phyloP scores from a whole-genome alignment of 2,888 invertebrate genomes.

The Ectemnius cavifrons region DNA sequence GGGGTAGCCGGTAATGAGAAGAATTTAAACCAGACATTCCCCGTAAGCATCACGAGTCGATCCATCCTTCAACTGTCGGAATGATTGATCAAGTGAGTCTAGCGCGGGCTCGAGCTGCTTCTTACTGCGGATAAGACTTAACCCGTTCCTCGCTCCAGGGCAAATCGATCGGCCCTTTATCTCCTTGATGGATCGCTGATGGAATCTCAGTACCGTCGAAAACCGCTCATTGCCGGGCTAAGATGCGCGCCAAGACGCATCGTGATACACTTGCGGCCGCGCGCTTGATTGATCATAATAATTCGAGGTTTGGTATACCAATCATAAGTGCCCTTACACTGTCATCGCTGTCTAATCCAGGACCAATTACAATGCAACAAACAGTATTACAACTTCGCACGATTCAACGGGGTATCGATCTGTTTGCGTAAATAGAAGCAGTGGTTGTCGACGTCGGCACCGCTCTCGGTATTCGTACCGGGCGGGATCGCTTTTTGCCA shows the following conservation, averaged over 20 bases:
- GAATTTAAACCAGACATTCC: slow-evolving; percentile 58
- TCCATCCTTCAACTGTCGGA: slow-evolving; percentile 64
- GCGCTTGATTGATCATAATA: slow-evolving; percentile 36
- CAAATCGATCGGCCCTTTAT: slow-evolving; percentile 63
- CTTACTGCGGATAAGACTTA: slow-evolving; percentile 59
- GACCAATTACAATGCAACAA: neutral
- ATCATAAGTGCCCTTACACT: neutral
- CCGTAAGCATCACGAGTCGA: slow-evolving; percentile 59
- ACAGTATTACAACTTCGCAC: neutral
- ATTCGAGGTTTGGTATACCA: slow-evolving; percentile 18
- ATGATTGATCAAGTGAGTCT: slow-evolving; percentile 65
- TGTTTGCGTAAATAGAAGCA: no score
- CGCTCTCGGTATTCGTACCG: no score
- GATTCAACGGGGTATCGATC: no score
- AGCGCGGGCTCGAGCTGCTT: slow-evolving; percentile 46
- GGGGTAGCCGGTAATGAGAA: slow-evolving; percentile 43
- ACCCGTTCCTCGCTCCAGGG: slow-evolving; percentile 57
- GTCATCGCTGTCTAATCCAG: slow-evolving; percentile 18
- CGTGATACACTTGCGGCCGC: slow-evolving; percentile 34
- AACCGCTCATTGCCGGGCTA: slow-evolving; percentile 50
- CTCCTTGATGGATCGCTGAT: slow-evolving; percentile 63
- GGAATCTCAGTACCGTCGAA: slow-evolving; percentile 57
- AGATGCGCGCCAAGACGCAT: neutral
- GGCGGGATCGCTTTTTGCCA: no score
- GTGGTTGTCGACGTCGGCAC: no score